A percentile compares a stretch with the other conserved stretches of the same genome.
Conservation (phyloP, 2,113 vertebrate species). For the Oxyura jamaicensis region DNA sequence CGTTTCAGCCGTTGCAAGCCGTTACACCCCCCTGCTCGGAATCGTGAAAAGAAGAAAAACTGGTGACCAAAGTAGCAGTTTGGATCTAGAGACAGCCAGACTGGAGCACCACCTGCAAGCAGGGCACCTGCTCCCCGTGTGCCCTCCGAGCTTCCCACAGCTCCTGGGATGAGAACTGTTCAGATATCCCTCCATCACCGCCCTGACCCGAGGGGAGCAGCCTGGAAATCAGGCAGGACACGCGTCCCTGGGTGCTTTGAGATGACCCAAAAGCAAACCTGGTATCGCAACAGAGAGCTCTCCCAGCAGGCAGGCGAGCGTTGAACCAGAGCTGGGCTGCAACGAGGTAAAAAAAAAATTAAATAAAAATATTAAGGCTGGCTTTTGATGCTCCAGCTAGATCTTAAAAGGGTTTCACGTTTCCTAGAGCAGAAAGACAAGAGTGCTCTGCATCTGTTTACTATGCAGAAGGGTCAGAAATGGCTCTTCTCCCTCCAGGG, state of each 20-base stretch:
- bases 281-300: background rate
- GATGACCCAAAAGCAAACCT: background rate
- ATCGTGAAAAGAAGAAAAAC: background rate
- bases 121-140: background rate
- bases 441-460: slow-evolving; percentile 26
- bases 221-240: background rate
- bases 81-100: background rate
- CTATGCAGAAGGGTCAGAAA: slow-evolving; percentile 23
- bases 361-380: background rate
- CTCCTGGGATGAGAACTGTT: background rate
- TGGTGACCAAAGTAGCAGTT: background rate
- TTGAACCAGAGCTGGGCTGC: background rate
- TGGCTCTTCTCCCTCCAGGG: background rate
- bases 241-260: background rate
- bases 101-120: background rate
- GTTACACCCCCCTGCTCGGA: background rate
- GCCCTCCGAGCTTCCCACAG: background rate
- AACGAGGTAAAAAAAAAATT: background rate
- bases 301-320: background rate
- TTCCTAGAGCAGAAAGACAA: background rate
- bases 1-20: background rate
- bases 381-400: background rate
- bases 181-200: background rate
- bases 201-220: background rate
- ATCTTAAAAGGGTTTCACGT: slow-evolving; percentile 8